Evolutionary conservation across 2,113 vertebrate genomes (phyloP), one percentile per base, ranked within the genome.

Genomic region (Brachypodius melanocephalos): DNA sequence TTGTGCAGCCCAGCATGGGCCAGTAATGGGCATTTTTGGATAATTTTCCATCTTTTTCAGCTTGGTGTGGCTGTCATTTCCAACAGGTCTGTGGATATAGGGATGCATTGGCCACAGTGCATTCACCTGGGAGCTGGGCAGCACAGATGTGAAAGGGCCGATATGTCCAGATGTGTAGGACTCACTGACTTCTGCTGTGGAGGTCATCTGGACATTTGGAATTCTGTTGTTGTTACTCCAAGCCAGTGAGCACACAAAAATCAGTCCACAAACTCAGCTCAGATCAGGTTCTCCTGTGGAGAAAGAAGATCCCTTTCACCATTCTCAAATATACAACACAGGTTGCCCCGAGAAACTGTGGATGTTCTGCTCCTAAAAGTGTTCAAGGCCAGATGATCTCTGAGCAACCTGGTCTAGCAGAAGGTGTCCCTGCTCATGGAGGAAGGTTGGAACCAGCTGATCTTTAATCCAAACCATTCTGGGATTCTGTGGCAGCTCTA

Each of bases 51-150:
- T 61, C 12, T 17, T 54, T 68, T 52, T 54, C 42, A 75, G 46
- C 32, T 74, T 38, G 45, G 4, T 55, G 54, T 45, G 66, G 57
- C 28, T 29, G n/a, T 46, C 28, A 16, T 13, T 62, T 55, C 9
- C 43, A 81, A 4, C 0, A 0, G 2, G 40, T 40, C 49, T 49
- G 32, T 40, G 1, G 38, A 4, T 57, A 10, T 1, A 5, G 22
- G 34, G 11, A 31, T 57, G 24, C 25, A 31, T 2, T 4, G 31
- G 40, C 26, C 36, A 15, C 36, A 2, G 54, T 31, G 68, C 26
- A 2, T 38, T n/a, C 57, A 31, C 14, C n/a, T 29, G 36, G 32
- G 14, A 10, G 26, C 45, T 25, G 58, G 65, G 7, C n/a, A 76
- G 57, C 5, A 8, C 21, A 28, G 49, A 49, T 61, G 31, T 19